Base-by-base conservation (phyloP, 2,113 vertebrate species). In the Tragelaphus strepsiceros region DNA sequence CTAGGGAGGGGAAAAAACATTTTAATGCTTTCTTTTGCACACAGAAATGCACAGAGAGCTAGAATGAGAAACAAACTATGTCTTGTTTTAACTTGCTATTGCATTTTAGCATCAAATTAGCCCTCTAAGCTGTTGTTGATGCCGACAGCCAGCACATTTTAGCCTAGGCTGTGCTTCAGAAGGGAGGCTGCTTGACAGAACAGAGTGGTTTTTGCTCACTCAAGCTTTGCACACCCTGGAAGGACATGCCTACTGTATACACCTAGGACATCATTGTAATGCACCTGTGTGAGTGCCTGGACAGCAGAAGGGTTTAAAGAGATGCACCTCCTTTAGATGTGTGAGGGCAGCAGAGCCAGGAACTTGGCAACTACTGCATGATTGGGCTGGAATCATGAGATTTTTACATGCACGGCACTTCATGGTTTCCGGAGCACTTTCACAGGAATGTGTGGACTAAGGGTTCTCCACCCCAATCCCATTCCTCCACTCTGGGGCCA, bases 281-380 rank as follows among this genome's bases (percentile, higher is more conserved):
- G 78, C 59, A 2, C 4, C 49, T 19, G 58, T 32, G 22, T 35
- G 39, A 3, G 32, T 0, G 19, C 80, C 43, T 19, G 43, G 77
- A 24, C 1, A 24, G n/a, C 43, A 30, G 6, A 49, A 14, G 46
- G 85, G 28, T 94, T 85, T 5, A 94, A 58, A 43, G 9, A 91
- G 7, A 26, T 24, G 9, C 19, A 91, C 92, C 77, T 94, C 71
- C 77, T 56, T 2, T 22, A 49, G 39, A 59, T 21, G 3, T 6
- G 16, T 3, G 5, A 39, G n/a, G 21, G 30, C 24, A 26, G 6
- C 8, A 7, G 43, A 21, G 35, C 26, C 19, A 15, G 21, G 67
- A 7, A 3, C 2, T 1, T 0, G 32, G 21, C 0, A 2, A 3
- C 22, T 5, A 35, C 3, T 3, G 5, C 46, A 9, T 5, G 15